Conservation (phyloP, 2,888 invertebrate species). For the Hedya salicella region DNA sequence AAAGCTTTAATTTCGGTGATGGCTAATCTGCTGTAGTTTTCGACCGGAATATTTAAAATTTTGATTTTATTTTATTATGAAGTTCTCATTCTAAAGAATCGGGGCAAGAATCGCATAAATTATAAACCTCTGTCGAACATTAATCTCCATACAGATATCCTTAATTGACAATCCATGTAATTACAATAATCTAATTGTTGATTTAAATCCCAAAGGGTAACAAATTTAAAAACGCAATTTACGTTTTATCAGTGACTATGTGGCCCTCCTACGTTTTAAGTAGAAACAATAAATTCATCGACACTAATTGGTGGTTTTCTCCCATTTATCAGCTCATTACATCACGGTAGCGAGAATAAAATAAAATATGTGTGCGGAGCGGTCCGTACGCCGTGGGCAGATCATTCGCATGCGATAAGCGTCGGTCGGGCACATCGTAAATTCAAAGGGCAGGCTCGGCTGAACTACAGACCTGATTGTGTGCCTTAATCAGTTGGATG, state of each 20-base stretch:
- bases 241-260: constrained; percentile 73
- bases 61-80: constrained; percentile 32
- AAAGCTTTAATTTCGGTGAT: neutral
- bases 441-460: constrained; percentile 82
- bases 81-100: constrained; percentile 26
- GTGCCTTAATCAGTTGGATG: constrained; percentile 78
- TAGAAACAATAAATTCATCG: constrained; percentile 86
- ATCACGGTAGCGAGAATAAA: constrained; percentile 86
- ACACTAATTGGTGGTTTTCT: constrained; percentile 86
- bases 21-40: neutral
- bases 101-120: constrained; percentile 47
- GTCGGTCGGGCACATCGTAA: constrained; percentile 84
- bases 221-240: constrained; percentile 78
- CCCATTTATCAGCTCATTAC: constrained; percentile 85
- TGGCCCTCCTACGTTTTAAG: constrained; percentile 84
- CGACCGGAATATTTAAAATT: neutral
- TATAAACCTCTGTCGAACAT: constrained; percentile 48
- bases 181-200: constrained; percentile 69
- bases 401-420: constrained; percentile 85
- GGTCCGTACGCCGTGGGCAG: constrained; percentile 80
- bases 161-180: constrained; percentile 65
- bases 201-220: constrained; percentile 67
- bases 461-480: constrained; percentile 84
- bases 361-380: constrained; percentile 84
- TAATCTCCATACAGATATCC: constrained; percentile 55